Conservation (phyloP, 1,140 invertebrate species). For the Lanistes nyassanus region DNA sequence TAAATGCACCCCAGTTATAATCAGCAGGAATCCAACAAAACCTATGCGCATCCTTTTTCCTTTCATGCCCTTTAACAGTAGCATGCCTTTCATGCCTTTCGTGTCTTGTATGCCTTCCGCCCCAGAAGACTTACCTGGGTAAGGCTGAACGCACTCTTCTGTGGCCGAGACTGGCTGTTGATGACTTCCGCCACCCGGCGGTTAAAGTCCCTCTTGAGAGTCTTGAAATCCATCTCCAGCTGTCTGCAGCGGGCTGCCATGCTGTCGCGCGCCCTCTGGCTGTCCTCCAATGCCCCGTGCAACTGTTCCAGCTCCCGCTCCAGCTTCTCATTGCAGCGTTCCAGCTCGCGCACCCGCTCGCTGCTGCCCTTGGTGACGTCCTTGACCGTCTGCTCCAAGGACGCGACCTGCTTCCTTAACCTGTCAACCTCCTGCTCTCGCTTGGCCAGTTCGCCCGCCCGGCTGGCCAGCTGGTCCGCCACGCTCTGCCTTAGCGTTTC, state of each 20-base stretch:
- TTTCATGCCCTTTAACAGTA: too few relatives aligned
- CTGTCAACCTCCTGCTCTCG: slow-evolving; percentile 53
- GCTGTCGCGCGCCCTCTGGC: slow-evolving; percentile 46
- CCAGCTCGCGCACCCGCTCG: slow-evolving; percentile 43
- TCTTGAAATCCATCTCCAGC: slow-evolving; percentile 57
- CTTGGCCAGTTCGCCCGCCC: slow-evolving; percentile 45
- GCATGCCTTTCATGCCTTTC: too few relatives aligned
- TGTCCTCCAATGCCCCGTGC: slow-evolving; percentile 54
- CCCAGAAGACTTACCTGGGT: slow-evolving; percentile 32
- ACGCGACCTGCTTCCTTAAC: slow-evolving; percentile 38
- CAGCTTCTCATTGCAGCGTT: slow-evolving; percentile 49
- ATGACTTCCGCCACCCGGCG: slow-evolving; percentile 53
- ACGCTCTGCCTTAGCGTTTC: slow-evolving; percentile 55
- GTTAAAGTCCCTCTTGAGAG: slow-evolving; percentile 50
- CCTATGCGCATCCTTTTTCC: too few relatives aligned
- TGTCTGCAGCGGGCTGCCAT: slow-evolving; percentile 47
- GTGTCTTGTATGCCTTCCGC: too few relatives aligned
- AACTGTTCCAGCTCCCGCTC: slow-evolving; percentile 51
- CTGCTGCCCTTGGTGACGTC: slow-evolving; percentile 42
- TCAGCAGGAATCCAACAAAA: too few relatives aligned
- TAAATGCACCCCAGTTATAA: too few relatives aligned
- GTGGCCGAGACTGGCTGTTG: slow-evolving; percentile 32
- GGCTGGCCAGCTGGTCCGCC: slow-evolving; percentile 45
- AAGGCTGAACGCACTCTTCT: slow-evolving; percentile 10
- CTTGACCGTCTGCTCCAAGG: slow-evolving; percentile 46